Base-by-base conservation (phyloP, 2,797 vertebrate species). In the Danio kyathit region DNA sequence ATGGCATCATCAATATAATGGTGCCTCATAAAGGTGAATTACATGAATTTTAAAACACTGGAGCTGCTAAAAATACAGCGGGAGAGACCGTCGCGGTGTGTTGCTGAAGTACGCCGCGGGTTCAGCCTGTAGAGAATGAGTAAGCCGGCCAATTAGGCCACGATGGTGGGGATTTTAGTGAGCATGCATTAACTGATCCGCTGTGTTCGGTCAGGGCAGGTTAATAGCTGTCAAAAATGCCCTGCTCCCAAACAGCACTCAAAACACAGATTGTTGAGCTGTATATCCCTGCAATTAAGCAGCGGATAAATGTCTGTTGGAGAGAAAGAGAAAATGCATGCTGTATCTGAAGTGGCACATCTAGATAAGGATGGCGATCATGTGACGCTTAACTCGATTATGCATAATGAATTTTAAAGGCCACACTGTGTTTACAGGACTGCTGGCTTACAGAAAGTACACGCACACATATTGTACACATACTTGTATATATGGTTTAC, bases 141-240 rank as follows among this genome's bases (percentile, higher is more conserved):
- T 72, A 77, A 86, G 63, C 71, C 6, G 41, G 38, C 78, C 74
- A 86, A 86, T 86, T 86, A 86, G 29, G 46, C 60, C 40, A 21
- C 44, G 81, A 76, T 56, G 51, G 67, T 74, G 73, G 48, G 59
- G 52, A 71, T 82, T 82, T 82, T 70, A 70, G 44, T 40, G 48
- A 63, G 77, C 46, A 64, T 44, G 77, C 69, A 80, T 80, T 73
- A 80, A 73, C 59, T 63, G 57, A 64, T 75, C 59, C 63, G 46
- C 43, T 7, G 10, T 48, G 69, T 80, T 73, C 29, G 49, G 59
- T 64, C 70, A 29, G 69, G 19, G 70, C 59, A 73, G 69, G 69
- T 80, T 65, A 80, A 80, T 64, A 63, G 69, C 69, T 73, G 69
- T 80, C 49, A 80, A 65, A 80, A 63, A 71, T 43, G 29, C 44